Evolutionary conservation across 2,113 vertebrate genomes (phyloP), one percentile per base, ranked within the genome.

Genomic region (Ochotona princeps): DNA sequence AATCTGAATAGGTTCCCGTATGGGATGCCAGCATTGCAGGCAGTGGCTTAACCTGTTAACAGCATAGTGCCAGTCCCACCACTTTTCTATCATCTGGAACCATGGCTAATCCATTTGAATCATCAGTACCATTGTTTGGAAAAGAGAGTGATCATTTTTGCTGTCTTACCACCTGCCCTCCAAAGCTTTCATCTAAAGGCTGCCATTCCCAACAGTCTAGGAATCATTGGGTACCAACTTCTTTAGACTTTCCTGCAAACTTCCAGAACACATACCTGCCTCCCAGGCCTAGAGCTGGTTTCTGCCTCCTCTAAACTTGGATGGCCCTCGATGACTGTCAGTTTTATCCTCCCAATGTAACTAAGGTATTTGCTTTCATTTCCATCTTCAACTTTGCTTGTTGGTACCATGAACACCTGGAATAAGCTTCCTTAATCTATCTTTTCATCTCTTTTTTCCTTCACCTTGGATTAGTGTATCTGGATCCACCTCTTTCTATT

Each of bases 171-270:
- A 70, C 28, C 21, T 35, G 67, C 18, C 35, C n/a, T 54, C 67
- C 51, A 76, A 54, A 76, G 30, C 51, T 85, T 87, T 86, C 70
- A 85, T 81, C 86, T 44, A 26, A 87, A 84, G 74, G 79, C 78
- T 38, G 49, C 28, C 18, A 5, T 73, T 61, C 35, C 32, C 12
- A 38, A 80, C 28, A 51, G 35, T 44, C 9, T 51, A 7, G 0
- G 0, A 79, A 44, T 70, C 25, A 72, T 44, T 92, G 60, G 54
- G 35, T 25, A 57, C 73, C 60, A 87, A 17, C 18, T 49, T 74
- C 70, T 75, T 75, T 69, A 63, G 49, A 32, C 35, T 28, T 1
- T 8, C 44, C 25, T 30, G 38, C 10, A 51, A 32, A 47, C 32
- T 69, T 90, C 73, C 15, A 63, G 23, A 5, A 7, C 18, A 44